A percentile compares a stretch with the other conserved stretches of the same genome.
These are phyloP conservation scores for Montipora capitata DNA, from an alignment of 92 coral and sea anemone species.

Conservation along the genomic window DNA sequence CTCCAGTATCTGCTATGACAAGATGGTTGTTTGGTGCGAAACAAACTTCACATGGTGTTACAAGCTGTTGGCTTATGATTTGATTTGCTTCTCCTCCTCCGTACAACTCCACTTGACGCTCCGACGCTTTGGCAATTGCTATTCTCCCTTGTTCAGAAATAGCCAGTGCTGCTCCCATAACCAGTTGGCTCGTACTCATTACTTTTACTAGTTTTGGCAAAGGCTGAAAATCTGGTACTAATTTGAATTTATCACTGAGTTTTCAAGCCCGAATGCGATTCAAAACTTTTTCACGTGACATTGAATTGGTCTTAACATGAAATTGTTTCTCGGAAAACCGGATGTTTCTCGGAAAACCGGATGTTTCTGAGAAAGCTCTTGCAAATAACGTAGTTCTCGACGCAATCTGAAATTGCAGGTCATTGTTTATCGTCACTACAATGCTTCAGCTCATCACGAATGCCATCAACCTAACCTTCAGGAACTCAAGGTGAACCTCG, in stretches of 20 bases:
- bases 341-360: constrained; percentile 10
- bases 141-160: constrained; percentile 20
- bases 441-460: no score
- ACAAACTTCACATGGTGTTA: constrained; percentile 6
- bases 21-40: constrained; percentile 45
- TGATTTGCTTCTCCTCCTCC: neutral
- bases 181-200: neutral
- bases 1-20: constrained; percentile 20
- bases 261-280: no score
- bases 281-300: no score
- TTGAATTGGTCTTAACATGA: no score
- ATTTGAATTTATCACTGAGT: no score
- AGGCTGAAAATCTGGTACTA: neutral
- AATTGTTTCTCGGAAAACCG: neutral
- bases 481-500: no score
- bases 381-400: neutral
- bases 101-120: constrained; percentile 1
- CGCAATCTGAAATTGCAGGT: neutral
- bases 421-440: no score
- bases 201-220: neutral
- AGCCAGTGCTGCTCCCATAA: constrained; percentile 9
- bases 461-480: no score
- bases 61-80: constrained; percentile 3
- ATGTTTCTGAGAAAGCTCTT: constrained; percentile 13
- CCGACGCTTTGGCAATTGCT: constrained; percentile 26